Evolutionary conservation across 2,888 invertebrate genomes (phyloP), one percentile per base, ranked within the genome.

Genomic region (Drosophila crucigera): DNA sequence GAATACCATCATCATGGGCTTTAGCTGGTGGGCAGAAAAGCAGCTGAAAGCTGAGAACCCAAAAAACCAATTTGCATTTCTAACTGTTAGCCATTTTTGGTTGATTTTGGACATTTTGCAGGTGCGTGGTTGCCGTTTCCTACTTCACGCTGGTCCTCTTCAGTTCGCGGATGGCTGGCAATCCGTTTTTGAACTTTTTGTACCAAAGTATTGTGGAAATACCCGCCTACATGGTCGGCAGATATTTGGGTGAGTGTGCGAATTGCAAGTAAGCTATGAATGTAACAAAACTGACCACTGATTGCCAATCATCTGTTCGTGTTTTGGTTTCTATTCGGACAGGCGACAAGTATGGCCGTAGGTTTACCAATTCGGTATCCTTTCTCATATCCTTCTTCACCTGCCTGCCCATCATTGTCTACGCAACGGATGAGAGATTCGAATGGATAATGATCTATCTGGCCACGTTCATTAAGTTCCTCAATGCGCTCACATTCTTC

Each of bases 131-230:
- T 28, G 93, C 94, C 10, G 88, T 94, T 68, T 94, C 94, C 65
- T 95, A 95, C 84, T 94, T 94, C 68, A 93, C 94, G 14, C 89
- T 95, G 66, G 88, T 95, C 31, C 92, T 95, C 78, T 94, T 94
- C 84, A 94, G 95, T 81, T 94, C 94, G 70, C 94, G 93, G 49
- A 93, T 95, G 87, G 94, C 94, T 65, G 95, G 95, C 41, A 96
- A 96, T 92, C 95, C 96, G 16, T 96, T 95, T 90, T 84, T 96
- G 72, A 96, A 95, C 91, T 95, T 95, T 91, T 94, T 95, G 64
- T 94, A 94, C 89, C 95, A 96, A 92, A 94, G 95, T 64, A 81
- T 95, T 39, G 95, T 95, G 30, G 96, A 96, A 92, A 92, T 96
- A 49, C 96, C 96, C 1, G 95, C 95, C 6, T 95, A 95, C 89